These are phyloP conservation scores for Pteronura brasiliensis DNA, from an alignment of 2,113 vertebrate species.

Conservation along the genomic window DNA sequence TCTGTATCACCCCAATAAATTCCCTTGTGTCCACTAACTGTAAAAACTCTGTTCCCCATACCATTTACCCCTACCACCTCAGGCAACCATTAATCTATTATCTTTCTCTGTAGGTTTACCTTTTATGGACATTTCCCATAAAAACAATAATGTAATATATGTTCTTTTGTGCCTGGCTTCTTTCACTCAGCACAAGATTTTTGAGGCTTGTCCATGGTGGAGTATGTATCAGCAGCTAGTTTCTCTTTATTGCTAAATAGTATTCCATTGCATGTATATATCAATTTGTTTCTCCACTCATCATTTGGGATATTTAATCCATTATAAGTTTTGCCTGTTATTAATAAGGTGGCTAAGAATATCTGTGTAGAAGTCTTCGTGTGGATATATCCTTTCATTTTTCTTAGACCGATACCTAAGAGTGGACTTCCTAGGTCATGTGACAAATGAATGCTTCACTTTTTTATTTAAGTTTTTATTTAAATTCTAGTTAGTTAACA, in stretches of 20 bases:
- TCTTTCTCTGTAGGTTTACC: not conserved
- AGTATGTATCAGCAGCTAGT: not conserved
- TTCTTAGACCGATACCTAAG: not conserved
- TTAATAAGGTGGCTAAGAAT: not conserved
- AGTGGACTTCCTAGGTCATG: not conserved
- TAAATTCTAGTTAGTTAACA: not conserved
- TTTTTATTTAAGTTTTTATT: not conserved
- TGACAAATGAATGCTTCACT: not conserved
- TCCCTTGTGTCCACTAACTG: not conserved
- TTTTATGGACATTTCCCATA: not conserved
- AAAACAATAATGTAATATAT: not conserved
- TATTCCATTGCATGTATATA: not conserved
- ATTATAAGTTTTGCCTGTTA: not conserved
- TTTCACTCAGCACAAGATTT: not conserved
- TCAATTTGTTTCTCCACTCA: not conserved
- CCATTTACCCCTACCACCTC: fast-evolving
- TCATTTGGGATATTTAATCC: not conserved
- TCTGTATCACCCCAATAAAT: not conserved
- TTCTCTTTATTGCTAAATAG: not conserved
- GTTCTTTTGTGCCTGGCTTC: not conserved
- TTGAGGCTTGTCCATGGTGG: not conserved
- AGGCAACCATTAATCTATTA: not conserved
- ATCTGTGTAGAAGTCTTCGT: not conserved
- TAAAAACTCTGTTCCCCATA: not conserved
- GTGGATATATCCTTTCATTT: not conserved